Evolutionary conservation across 2,888 invertebrate species (phyloP), one percentile per base, ranked within the genome.

Genomic region (Melolontha melolontha): DNA sequence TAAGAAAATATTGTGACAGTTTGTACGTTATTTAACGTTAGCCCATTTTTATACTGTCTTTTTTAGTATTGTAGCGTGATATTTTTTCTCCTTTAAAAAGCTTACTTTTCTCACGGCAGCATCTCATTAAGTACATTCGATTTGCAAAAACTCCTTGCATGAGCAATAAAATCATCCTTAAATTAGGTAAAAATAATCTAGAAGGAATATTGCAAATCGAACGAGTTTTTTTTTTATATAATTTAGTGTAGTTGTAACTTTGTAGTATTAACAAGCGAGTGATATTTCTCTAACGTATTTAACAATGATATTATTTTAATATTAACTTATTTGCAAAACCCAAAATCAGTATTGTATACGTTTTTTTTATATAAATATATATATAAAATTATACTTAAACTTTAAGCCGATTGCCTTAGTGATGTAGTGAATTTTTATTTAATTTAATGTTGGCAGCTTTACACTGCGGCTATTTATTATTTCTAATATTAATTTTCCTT

Each of bases 321-420:
- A 76, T 77, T 79, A 80, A 79, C 79, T 80, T 78, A 76, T 79
- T 62, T 80, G 74, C 75, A 70, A 73, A 75, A 78, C 75, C 76
- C 77, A 78, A 80, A 81, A 82, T 81, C 83, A 83, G 83, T 83
- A 83, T 83, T 83, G 81, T 81, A 81, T 79, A 80, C 79, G 75
- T 79, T 80, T 80, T 79, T 78, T 77, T 71, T 70, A 65, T 62
- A 67, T 66, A 65, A 57, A 62, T 62, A 59, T 59, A 59, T 17
- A 44, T 47, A 62, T 47, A 59, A 57, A 57, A 62, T 34, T 47
- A 34, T 62, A 69, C 69, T 69, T 71, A 72, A 71, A 67, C 71
- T 71, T 71, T 75, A 74, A 72, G 70, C 70, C 71, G 70, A 72
- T 68, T 74, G 74, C 74, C 72, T 74, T 71, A 74, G 74, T 69